Evolutionary conservation across 2,113 vertebrate genomes (phyloP), one percentile per base, ranked within the genome.

Genomic region (Sinocyclocheilus rhinocerous): DNA sequence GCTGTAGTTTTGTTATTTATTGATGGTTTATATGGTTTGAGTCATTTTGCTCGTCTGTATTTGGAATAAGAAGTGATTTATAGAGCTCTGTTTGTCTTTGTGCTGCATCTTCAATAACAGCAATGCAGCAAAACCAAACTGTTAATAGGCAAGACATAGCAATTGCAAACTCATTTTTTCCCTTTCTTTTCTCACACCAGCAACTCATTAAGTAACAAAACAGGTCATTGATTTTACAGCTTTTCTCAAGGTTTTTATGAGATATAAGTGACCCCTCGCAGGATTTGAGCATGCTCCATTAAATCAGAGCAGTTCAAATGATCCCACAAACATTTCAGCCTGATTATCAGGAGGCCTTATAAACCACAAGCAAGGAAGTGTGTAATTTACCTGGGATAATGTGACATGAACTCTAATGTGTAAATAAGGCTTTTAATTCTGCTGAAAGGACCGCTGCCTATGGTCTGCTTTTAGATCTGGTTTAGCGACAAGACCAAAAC

Each of bases 201-300:
- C 87, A 93, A 89, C 91, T 93, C 92, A 93, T 96, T 95, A 94
- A 92, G 91, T 91, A 94, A 94, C 92, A 94, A 93, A 94, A 91
- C 93, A 96, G 93, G 90, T 94, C 93, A 94, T 94, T 94, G 93
- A 91, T 94, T 95, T 95, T 95, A 95, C 89, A 89, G 91, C 92
- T 94, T 94, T 93, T 91, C 93, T 92, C 89, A 91, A 90, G 77
- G 90, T 92, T 93, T 94, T 94, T 95, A 94, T 94, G 91, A 91
- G 90, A 96, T 93, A 92, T 95, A 95, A 96, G 93, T 94, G 94
- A 94, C 93, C 82, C 94, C 93, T 93, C 91, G 90, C 94, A 94
- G 94, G 93, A 94, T 92, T 93, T 94, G 91, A 94, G 78, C 91
- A 94, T 94, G 95, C 93, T 86, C 93, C 94, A 95, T 95, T 96